phyloP scores from a whole-genome alignment of 2,797 vertebrate genomes.

The Rhinella marina region DNA sequence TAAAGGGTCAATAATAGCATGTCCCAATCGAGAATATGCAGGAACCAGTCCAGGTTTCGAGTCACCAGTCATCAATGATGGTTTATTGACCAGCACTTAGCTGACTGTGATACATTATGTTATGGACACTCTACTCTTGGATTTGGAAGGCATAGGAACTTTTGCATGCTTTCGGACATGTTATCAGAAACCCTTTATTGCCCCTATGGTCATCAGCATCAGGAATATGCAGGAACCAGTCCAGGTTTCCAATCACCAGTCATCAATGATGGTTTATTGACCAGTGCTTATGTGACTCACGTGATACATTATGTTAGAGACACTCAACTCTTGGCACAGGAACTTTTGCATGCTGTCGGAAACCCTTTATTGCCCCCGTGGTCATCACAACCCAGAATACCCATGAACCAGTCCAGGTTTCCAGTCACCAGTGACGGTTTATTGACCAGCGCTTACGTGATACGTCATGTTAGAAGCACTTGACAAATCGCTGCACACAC shows the following conservation, averaged over 20 bases:
- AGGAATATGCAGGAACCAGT: neutral
- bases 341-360: too few species aligned
- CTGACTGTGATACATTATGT: too few species aligned
- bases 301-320: too few species aligned
- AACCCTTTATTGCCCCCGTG: too few species aligned
- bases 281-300: too few species aligned
- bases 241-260: neutral
- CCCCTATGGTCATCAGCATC: too few species aligned
- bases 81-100: neutral
- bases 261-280: neutral
- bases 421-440: neutral
- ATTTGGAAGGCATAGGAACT: too few species aligned
- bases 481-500: neutral
- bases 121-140: too few species aligned
- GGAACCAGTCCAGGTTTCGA: neutral
- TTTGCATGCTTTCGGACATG: too few species aligned
- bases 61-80: neutral
- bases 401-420: neutral
- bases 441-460: neutral
- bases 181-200: too few species aligned
- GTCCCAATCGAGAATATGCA: neutral
- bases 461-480: neutral
- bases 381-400: neutral
- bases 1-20: too few species aligned
- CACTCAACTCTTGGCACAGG: too few species aligned